These are phyloP conservation scores for Cynoglossus semilaevis DNA, from an alignment of 2,113 vertebrate species.

Conservation along the genomic window DNA sequence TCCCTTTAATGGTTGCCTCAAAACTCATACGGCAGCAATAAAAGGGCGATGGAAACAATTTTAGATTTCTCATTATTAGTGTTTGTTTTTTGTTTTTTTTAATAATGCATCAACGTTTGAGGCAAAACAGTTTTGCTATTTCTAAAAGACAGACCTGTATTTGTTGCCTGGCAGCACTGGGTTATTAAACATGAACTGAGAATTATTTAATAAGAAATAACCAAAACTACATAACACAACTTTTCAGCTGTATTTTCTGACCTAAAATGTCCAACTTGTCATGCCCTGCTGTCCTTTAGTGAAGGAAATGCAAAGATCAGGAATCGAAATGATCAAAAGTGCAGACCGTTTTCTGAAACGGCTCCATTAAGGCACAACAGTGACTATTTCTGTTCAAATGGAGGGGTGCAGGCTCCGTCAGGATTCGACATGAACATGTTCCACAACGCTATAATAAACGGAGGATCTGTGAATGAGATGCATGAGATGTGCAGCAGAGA, in stretches of 20 bases:
- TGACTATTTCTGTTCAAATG: no score
- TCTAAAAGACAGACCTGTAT: slow-evolving; percentile 21
- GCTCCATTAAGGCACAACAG: no score
- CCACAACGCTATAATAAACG: no score
- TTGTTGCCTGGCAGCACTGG: slow-evolving; percentile 53
- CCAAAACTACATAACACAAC: slow-evolving; percentile 4
- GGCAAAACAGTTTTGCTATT: slow-evolving; percentile 27
- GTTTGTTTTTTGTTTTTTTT: slow-evolving; percentile 19
- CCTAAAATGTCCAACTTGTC: not conserved
- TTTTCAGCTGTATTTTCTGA: no score
- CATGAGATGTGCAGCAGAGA: no score
- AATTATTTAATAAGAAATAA: slow-evolving; percentile 31
- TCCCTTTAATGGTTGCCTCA: slow-evolving; percentile 6
- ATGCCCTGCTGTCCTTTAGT: no score
- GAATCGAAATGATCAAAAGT: no score
- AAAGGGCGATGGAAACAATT: slow-evolving; percentile 17
- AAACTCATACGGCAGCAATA: slow-evolving; percentile 6
- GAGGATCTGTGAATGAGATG: no score
- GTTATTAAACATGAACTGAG: slow-evolving; percentile 33
- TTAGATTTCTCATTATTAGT: slow-evolving; percentile 25
- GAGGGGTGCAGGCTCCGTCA: no score
- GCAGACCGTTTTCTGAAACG: no score
- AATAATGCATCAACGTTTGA: slow-evolving; percentile 29
- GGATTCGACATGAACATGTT: no score
- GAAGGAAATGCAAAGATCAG: no score